A percentile compares a stretch with the other conserved stretches of the same genome.
These are phyloP conservation scores for Electrona antarctica DNA, from an alignment of 2,113 vertebrate species.

Conservation along the genomic window DNA sequence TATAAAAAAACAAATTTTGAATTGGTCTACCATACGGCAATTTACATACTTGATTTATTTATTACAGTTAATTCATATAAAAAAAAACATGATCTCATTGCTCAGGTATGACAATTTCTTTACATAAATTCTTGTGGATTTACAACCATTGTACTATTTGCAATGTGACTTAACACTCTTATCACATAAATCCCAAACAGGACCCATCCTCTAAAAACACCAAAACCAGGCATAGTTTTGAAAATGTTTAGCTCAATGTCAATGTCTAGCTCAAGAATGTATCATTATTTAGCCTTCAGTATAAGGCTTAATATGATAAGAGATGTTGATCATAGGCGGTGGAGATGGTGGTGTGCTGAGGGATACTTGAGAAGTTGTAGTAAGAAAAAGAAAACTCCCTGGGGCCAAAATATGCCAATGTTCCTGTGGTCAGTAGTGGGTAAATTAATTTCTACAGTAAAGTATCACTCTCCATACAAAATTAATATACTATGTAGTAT, in stretches of 20 bases:
- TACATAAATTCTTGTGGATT: slow-evolving; percentile 36
- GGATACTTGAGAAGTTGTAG: slow-evolving; percentile 35
- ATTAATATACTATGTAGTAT: slow-evolving; percentile 5
- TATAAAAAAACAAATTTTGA: too few species aligned
- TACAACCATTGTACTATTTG: slow-evolving; percentile 1
- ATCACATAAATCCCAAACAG: background rate
- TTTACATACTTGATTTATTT: slow-evolving; percentile 55
- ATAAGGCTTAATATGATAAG: slow-evolving; percentile 2
- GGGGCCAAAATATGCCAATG: slow-evolving; percentile 18
- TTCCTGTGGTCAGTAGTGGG: background rate
- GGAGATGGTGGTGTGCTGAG: too few species aligned
- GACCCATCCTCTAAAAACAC: slow-evolving; percentile 4
- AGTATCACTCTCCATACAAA: background rate
- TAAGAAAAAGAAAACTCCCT: background rate
- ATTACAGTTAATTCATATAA: slow-evolving; percentile 64
- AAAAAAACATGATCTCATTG: slow-evolving; percentile 51
- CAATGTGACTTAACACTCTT: slow-evolving; percentile 4
- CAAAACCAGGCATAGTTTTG: background rate
- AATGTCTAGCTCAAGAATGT: slow-evolving; percentile 3
- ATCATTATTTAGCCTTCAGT: background rate
- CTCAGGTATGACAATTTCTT: slow-evolving; percentile 27
- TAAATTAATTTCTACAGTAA: slow-evolving; percentile 9
- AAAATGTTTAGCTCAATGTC: background rate
- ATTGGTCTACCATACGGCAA: slow-evolving; percentile 3
- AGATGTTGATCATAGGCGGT: too few species aligned